These are phyloP conservation scores for Electrophaes corylata DNA, from an alignment of 2,888 invertebrate genomes.

Conservation along the genomic window DNA sequence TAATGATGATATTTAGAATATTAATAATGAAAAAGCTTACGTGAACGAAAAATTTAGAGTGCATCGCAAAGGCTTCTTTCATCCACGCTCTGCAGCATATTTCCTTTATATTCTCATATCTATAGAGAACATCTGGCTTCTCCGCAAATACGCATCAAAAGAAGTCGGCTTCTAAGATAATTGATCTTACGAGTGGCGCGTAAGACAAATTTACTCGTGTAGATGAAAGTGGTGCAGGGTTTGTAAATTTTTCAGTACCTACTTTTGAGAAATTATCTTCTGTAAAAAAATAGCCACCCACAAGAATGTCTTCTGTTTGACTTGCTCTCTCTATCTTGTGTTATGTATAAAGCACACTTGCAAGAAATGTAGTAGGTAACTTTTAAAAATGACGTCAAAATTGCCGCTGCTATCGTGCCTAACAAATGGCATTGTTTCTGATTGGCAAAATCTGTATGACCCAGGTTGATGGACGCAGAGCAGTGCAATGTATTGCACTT, in stretches of 20 bases:
- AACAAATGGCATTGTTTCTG: too few relatives aligned
- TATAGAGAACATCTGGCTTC: conserved; percentile 40
- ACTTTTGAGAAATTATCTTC: background rate
- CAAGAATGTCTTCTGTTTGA: too few relatives aligned
- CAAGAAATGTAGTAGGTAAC: too few relatives aligned
- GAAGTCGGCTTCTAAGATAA: conserved; percentile 38
- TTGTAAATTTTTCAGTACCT: conserved; percentile 13
- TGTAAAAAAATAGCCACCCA: background rate
- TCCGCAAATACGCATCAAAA: conserved; percentile 44
- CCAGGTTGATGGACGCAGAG: too few relatives aligned
- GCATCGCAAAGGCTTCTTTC: background rate
- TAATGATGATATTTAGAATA: too few relatives aligned
- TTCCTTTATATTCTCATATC: conserved; percentile 29
- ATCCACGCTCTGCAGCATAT: conserved; percentile 4
- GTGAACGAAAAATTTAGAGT: background rate
- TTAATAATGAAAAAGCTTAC: background rate
- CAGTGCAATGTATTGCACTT: too few relatives aligned
- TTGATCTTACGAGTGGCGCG: conserved; percentile 35
- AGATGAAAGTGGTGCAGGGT: conserved; percentile 35
- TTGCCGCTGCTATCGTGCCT: too few relatives aligned
- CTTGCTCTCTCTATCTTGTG: too few relatives aligned
- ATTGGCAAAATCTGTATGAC: too few relatives aligned
- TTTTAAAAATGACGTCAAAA: too few relatives aligned
- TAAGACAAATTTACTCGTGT: conserved; percentile 29
- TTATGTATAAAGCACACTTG: too few relatives aligned